Evolutionary conservation across 2,888 invertebrate species (phyloP).

Genomic region (Luperina testacea): DNA sequence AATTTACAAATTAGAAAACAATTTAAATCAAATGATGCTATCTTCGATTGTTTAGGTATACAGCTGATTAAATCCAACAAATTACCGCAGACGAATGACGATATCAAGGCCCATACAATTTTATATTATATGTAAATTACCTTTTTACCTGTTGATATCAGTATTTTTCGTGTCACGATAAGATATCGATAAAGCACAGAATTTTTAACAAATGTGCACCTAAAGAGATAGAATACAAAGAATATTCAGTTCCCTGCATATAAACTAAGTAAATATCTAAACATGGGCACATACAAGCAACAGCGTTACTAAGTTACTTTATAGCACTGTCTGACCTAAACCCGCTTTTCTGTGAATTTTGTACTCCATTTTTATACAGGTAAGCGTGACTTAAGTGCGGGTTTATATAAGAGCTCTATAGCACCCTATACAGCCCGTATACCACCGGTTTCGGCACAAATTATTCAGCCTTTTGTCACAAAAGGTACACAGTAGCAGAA

Average conservation of each 20-base stretch:
- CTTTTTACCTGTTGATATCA: conserved; percentile 13
- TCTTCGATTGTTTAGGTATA: conserved; percentile 15
- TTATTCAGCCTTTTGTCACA: too few relatives aligned
- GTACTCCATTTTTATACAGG: neutral
- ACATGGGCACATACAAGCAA: neutral
- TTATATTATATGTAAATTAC: conserved; percentile 10
- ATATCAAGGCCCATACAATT: conserved; percentile 12
- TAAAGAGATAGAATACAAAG: neutral
- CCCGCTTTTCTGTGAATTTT: too few relatives aligned
- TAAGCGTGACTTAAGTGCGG: too few relatives aligned
- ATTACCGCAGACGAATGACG: conserved; percentile 6
- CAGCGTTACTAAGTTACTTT: neutral
- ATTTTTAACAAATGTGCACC: neutral
- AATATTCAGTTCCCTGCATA: neutral
- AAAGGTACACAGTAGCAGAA: too few relatives aligned
- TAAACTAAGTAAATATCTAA: neutral
- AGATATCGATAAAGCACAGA: conserved; percentile 22
- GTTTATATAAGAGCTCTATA: too few relatives aligned
- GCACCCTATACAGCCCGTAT: too few relatives aligned
- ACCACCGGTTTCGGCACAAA: too few relatives aligned
- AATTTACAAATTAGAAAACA: conserved; percentile 3
- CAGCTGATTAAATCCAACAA: conserved; percentile 16
- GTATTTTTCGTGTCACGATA: conserved; percentile 28
- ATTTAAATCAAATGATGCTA: conserved; percentile 2
- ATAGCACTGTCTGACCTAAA: too few relatives aligned